Evolutionary conservation across 2,113 vertebrate genomes (phyloP).

Genomic region (Odocoileus hemionus): DNA sequence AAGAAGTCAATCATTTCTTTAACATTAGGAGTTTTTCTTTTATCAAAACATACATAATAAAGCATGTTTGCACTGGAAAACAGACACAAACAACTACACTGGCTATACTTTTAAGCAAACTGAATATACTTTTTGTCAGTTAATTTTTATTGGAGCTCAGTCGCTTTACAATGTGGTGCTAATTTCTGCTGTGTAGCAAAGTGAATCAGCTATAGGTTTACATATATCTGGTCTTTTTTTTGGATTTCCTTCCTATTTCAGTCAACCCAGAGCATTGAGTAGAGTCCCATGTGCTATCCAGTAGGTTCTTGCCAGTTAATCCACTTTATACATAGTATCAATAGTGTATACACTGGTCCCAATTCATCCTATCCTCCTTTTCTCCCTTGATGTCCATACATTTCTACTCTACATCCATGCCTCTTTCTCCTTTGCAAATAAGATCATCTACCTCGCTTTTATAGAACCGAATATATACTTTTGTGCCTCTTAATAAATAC

Average conservation of each 20-base stretch:
- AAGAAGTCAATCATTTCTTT: slow-evolving; percentile 20
- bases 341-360: neutral
- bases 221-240: neutral
- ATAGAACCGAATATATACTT: neutral
- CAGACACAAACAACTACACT: neutral
- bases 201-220: neutral
- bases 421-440: neutral
- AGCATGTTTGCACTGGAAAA: neutral
- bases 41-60: neutral
- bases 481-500: neutral
- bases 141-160: neutral
- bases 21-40: neutral
- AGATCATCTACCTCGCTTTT: neutral
- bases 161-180: neutral
- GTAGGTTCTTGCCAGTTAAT: neutral
- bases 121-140: neutral
- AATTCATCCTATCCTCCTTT: neutral
- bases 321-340: neutral
- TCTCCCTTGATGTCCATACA: neutral
- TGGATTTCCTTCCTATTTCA: neutral
- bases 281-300: neutral
- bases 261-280: neutral
- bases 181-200: neutral
- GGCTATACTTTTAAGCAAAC: neutral
- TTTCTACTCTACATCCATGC: neutral